Evolutionary conservation across 2,113 vertebrate genomes (phyloP), one percentile per base, ranked within the genome.

Genomic region (Illadopsis cleaveri): DNA sequence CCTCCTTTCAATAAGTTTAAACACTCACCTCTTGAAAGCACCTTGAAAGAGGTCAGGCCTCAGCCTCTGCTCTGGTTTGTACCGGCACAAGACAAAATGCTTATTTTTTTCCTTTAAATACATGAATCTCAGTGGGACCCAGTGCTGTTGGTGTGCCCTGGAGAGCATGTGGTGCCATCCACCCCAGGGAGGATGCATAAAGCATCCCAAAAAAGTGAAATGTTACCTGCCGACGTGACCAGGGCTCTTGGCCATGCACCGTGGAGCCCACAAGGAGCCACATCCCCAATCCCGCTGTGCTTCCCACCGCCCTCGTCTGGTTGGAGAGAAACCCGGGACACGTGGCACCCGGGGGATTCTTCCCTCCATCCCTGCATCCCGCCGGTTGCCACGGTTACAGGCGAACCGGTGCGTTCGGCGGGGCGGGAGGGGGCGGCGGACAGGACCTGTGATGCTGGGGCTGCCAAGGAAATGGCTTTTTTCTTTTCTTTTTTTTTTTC

Each of bases 311-410:
- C 58, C 76, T 80, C 8, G 1, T 15, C 71, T 11, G 0, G 20
- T 61, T 75, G 48, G 78, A 83, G 75, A 90, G 62, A 61, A 86
- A 31, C 71, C 54, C 75, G 45, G 79, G 71, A 64, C 88, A 65
- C 5, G 10, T 28, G 58, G 72, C 5, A 6, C 76, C 80, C 54
- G 0, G 1, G 87, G 4, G 5, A 68, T 82, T 8, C 85, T 94
- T 76, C 1, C 1, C 64, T 66, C 31, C 62, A 38, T 51, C 65
- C 82, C 81, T 53, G 75, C 70, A 79, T 89, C 83, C 47, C n/a
- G 53, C 81, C 7, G 89, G 94, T 96, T 96, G 91, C 92, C 62
- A 92, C 19, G 86, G 96, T 96, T 88, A 89, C 95, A 15, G 90
- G 80, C 51, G 61, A 85, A 76, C 56, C 22, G 1, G 50, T 50